Conservation (phyloP, 2,113 vertebrate genomes). For the Telmatochromis sp. region DNA sequence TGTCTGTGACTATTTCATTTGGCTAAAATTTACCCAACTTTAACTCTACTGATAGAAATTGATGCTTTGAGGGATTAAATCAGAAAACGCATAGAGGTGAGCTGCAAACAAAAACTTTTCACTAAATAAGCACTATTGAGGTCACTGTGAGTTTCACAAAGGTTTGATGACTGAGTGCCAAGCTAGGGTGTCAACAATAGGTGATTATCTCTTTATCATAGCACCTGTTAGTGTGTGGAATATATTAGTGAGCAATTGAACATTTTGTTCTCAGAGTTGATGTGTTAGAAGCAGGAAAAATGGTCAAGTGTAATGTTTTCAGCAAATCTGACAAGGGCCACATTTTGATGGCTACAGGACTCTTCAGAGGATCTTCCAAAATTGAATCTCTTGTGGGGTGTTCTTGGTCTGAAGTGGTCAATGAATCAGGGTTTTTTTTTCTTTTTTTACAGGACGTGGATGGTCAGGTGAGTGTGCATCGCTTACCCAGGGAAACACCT, state of each 20-base stretch:
- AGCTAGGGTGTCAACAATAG: not conserved
- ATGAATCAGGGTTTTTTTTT: fast-evolving
- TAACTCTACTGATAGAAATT: not conserved
- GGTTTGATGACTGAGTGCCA: not conserved
- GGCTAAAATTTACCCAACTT: not conserved
- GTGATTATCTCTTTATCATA: not conserved
- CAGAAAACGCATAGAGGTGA: not conserved
- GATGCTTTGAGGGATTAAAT: not conserved
- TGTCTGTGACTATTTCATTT: not conserved
- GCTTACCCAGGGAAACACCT: not conserved
- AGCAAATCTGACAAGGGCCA: not conserved
- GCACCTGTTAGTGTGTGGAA: not conserved
- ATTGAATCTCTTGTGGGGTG: not conserved
- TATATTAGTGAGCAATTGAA: not conserved
- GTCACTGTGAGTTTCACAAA: not conserved
- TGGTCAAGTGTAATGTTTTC: not conserved
- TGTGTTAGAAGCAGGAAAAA: not conserved
- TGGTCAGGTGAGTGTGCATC: not conserved
- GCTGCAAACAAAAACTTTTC: not conserved
- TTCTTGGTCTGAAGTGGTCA: not conserved
- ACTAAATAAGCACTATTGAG: not conserved
- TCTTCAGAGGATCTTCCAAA: not conserved
- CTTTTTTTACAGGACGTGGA: not conserved
- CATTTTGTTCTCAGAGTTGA: not conserved
- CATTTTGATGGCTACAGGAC: not conserved